Evolutionary conservation across 2,888 invertebrate genomes (phyloP).

Genomic region (Philonicus albiceps): DNA sequence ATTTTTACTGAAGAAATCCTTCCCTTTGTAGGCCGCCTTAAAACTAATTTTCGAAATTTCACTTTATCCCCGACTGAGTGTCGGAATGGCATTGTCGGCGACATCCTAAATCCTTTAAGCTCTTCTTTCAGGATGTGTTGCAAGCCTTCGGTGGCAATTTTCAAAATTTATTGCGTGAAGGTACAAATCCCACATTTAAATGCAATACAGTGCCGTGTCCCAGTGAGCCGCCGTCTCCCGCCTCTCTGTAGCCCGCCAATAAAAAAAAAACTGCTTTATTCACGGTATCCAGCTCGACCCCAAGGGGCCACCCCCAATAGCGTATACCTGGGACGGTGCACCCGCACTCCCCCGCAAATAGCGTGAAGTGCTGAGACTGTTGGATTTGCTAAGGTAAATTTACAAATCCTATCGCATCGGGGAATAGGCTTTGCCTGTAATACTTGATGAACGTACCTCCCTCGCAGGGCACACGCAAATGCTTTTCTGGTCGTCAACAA

Average conservation of each 20-base stretch:
- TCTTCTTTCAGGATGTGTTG: conserved; percentile 34
- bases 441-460: conserved; percentile 27
- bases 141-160: conserved; percentile 35
- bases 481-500: conserved; percentile 1
- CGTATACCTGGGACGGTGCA: not conserved
- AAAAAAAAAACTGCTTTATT: conserved; percentile 31
- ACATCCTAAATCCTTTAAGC: conserved; percentile 31
- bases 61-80: conserved; percentile 27
- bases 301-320: not conserved
- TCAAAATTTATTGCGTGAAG: conserved; percentile 37
- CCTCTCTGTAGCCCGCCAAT: not conserved
- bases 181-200: conserved; percentile 38
- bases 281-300: not conserved
- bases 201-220: conserved; percentile 29
- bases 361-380: conserved; percentile 35
- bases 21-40: conserved; percentile 9
- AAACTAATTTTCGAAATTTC: conserved; percentile 38
- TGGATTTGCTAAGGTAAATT: conserved; percentile 36
- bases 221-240: not conserved
- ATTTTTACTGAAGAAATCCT: not conserved
- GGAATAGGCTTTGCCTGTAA: conserved; percentile 29
- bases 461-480: conserved; percentile 4
- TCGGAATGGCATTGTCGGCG: conserved; percentile 7
- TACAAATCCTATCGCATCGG: conserved; percentile 34
- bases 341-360: not conserved